Evolutionary conservation across 2,113 vertebrate genomes (phyloP).

Genomic region (Apteryx owenii): DNA sequence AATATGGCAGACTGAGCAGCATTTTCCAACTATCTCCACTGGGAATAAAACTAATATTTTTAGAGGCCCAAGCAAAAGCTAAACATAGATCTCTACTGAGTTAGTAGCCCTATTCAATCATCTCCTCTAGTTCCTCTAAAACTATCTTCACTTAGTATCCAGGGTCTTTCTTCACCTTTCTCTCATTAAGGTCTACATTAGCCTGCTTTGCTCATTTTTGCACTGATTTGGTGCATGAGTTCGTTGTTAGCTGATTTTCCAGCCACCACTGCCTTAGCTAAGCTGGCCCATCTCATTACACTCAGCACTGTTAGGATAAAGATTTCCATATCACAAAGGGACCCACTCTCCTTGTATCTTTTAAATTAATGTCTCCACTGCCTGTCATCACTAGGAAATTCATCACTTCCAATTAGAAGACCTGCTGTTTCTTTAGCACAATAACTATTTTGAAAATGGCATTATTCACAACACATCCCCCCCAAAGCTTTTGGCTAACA

Average conservation of each 20-base stretch:
- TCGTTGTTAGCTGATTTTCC: not conserved
- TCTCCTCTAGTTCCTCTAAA: not conserved
- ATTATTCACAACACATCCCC: not conserved
- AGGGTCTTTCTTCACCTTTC: not conserved
- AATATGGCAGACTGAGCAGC: not conserved
- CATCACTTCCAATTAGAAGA: conserved; percentile 26
- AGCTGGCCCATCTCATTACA: not conserved
- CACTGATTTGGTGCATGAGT: not conserved
- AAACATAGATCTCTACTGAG: not conserved
- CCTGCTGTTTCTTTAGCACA: not conserved
- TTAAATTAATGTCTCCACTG: not conserved
- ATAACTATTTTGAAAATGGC: not conserved
- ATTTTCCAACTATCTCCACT: not conserved
- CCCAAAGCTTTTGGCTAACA: conserved; percentile 30
- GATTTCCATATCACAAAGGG: not conserved
- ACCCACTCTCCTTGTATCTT: not conserved
- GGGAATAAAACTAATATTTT: not conserved
- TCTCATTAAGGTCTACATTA: not conserved
- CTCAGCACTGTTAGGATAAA: not conserved
- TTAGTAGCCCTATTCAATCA: not conserved
- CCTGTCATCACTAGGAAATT: conserved; percentile 30
- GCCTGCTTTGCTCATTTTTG: not conserved
- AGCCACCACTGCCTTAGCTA: not conserved
- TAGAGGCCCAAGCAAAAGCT: not conserved
- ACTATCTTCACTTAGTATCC: not conserved